Evolutionary conservation across 2,113 vertebrate genomes (phyloP).

Genomic region (Okapia johnstoni): DNA sequence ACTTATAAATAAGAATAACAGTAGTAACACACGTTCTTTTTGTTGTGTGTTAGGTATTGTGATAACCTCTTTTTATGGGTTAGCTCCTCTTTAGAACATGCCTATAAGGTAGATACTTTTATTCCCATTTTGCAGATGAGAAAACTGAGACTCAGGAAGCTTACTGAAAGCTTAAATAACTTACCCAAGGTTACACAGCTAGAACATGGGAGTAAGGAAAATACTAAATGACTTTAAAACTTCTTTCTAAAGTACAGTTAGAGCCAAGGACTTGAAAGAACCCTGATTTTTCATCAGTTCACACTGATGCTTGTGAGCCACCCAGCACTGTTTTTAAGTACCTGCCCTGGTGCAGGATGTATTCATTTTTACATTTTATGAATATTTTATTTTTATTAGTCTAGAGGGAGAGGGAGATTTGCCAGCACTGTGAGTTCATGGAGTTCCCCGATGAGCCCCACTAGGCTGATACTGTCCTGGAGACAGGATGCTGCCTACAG

Average conservation of each 20-base stretch:
- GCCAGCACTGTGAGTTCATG: neutral
- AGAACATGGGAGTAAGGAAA: neutral
- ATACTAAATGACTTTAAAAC: neutral
- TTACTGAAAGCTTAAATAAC: neutral
- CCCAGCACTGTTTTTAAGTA: neutral
- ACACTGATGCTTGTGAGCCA: neutral
- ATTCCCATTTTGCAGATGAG: neutral
- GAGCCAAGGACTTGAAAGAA: neutral
- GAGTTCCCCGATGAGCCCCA: neutral
- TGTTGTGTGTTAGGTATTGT: neutral
- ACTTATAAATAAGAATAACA: neutral
- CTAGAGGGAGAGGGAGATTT: neutral
- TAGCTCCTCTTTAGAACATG: neutral
- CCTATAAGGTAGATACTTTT: neutral
- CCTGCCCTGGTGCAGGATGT: neutral
- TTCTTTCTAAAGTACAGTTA: neutral
- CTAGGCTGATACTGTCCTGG: neutral
- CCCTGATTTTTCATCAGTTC: neutral
- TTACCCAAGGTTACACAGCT: neutral
- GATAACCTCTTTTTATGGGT: neutral
- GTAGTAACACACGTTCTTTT: fast-evolving
- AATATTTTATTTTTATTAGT: neutral
- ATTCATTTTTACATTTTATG: neutral
- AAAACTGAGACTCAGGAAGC: neutral
- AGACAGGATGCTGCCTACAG: neutral